These are phyloP conservation scores for Parazoanthus swiftii DNA, from an alignment of 92 coral and sea anemone species.

Conservation along the genomic window DNA sequence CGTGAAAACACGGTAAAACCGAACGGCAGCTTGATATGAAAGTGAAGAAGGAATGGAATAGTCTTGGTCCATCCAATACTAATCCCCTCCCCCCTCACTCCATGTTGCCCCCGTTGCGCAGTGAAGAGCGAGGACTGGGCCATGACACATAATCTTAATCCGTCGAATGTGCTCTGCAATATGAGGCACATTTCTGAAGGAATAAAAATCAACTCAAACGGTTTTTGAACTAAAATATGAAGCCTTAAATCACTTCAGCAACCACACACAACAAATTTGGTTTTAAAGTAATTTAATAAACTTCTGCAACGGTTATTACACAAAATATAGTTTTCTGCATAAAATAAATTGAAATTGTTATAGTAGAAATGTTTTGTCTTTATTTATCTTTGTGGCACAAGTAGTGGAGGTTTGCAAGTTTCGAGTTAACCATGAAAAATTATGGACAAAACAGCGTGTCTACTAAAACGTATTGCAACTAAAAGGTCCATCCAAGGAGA, in stretches of 20 bases:
- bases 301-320: neutral
- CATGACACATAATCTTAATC: no score
- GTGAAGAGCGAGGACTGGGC: no score
- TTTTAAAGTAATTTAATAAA: constrained; percentile 26
- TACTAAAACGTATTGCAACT: neutral
- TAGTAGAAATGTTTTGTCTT: neutral
- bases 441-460: neutral
- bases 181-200: no score
- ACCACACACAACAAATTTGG: neutral
- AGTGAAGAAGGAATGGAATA: no score
- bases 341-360: neutral
- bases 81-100: no score
- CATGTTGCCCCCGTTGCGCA: no score
- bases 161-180: no score
- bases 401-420: neutral
- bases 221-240: no score
- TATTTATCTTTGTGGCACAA: neutral
- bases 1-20: no score
- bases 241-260: neutral
- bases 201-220: no score
- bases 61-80: no score
- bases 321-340: constrained; percentile 2
- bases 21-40: no score
- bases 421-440: neutral
- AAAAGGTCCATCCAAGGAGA: neutral